A percentile compares a stretch with the other conserved stretches of the same genome.
Conservation (phyloP, 2,888 invertebrate species). For the Hymenopus coronatus region DNA sequence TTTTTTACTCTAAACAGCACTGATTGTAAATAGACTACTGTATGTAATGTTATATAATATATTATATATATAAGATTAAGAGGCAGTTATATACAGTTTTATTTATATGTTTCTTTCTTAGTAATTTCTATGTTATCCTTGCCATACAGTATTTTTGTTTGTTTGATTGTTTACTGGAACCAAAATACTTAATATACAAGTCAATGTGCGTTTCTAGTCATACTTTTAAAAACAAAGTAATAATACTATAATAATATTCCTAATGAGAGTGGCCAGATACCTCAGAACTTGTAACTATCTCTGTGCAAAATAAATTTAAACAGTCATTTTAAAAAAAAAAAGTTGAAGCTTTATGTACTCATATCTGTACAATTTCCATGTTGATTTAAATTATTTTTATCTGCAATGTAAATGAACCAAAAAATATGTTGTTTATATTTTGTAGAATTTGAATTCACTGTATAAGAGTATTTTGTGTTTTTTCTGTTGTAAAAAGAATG, state of each 20-base stretch:
- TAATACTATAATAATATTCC: neutral
- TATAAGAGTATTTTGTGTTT: slow-evolving; percentile 25
- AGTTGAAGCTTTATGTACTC: slow-evolving; percentile 19
- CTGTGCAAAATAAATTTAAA: slow-evolving; percentile 2
- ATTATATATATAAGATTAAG: neutral
- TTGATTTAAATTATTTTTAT: slow-evolving; percentile 8
- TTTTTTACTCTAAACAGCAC: slow-evolving; percentile 29
- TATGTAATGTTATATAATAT: slow-evolving; percentile 25
- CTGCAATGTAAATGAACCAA: neutral
- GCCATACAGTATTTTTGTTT: slow-evolving; percentile 23
- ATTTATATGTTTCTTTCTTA: neutral
- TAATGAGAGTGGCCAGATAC: slow-evolving; percentile 16
- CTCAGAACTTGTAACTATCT: slow-evolving; percentile 9
- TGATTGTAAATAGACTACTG: slow-evolving; percentile 30
- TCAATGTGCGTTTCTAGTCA: slow-evolving; percentile 23
- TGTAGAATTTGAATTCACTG: slow-evolving; percentile 19
- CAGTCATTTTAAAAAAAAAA: neutral
- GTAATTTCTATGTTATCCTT: neutral
- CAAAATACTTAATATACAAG: slow-evolving; percentile 9
- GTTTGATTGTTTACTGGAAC: neutral
- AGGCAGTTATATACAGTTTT: neutral
- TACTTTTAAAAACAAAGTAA: neutral
- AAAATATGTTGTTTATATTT: slow-evolving; percentile 9
- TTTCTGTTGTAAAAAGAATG: slow-evolving; percentile 31
- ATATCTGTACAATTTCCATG: slow-evolving; percentile 7